Base-by-base conservation (phyloP, 2,888 invertebrate genomes). In the Thecophora atra region DNA sequence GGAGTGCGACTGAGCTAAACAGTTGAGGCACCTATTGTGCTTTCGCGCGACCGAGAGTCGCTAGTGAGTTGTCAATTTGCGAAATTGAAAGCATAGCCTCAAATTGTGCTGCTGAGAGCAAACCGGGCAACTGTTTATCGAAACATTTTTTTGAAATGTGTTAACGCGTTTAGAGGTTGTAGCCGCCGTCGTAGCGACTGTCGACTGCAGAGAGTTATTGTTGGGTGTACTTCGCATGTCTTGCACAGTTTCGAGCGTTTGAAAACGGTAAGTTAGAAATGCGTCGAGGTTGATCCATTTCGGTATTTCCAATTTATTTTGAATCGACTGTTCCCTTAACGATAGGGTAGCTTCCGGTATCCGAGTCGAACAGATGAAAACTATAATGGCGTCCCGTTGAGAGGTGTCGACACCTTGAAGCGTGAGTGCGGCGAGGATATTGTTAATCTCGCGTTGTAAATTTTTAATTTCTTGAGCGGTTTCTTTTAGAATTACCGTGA, bases 371-470 rank as follows among this genome's bases (percentile, higher is more conserved):
- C 62, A 62, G 11, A 62, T n/a, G 17, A 19, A 37, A 3, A 62
- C 30, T 37, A 62, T 30, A 1, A 62, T 62, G 13, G 62, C 30
- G 28, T 62, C 62, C 62, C 60, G 30, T n/a, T 26, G 21, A 4
- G 15, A 17, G n/a, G 19, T 60, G 17, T 30, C 37, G 13, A 60
- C 17, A 11, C 19, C 56, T 13, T 28, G 19, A 8, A 30, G 11
- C 19, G 44, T 56, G 0, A 71, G 30, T n/a, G 28, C 56, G 8
- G 60, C 42, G 42, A 66, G 37, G n/a, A 52, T 52, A 17, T 60
- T 56, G 51, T 66, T 71, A 24, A 71, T 66, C 3, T 58, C 60
- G 19, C 71, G 54, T 47, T 71, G 60, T 8, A 71, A 30, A 1
- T 19, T 21, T 30, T 65, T 44, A 24, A 71, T 47, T 15, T 6